These are phyloP conservation scores for Xiphophorus maculatus DNA, from an alignment of 2,113 vertebrate species.

Conservation along the genomic window DNA sequence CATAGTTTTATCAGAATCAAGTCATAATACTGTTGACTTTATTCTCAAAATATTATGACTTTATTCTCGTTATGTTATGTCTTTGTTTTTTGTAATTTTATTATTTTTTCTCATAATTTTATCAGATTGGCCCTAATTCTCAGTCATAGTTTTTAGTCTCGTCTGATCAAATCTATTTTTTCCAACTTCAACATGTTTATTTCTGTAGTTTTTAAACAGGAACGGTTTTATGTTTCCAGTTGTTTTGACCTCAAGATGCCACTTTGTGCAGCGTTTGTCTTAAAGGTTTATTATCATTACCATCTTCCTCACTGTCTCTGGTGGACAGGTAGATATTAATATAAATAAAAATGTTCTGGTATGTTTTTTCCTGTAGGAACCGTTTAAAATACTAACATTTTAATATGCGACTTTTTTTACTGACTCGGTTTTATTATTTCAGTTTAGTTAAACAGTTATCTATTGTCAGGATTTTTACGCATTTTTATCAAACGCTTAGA, in stretches of 20 bases:
- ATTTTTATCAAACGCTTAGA: neutral
- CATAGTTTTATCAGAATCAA: too few species aligned
- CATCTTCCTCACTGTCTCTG: neutral
- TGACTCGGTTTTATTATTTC: neutral
- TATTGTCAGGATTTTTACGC: neutral
- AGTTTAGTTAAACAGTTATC: neutral
- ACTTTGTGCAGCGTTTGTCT: neutral
- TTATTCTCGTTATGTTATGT: too few species aligned
- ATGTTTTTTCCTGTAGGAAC: too few species aligned
- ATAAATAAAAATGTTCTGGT: too few species aligned
- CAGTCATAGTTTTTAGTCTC: too few species aligned
- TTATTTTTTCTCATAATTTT: too few species aligned
- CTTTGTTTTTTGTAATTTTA: too few species aligned
- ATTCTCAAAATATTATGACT: too few species aligned
- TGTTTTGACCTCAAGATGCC: neutral
- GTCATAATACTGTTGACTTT: too few species aligned
- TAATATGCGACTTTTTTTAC: too few species aligned
- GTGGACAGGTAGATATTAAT: neutral
- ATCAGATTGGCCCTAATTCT: too few species aligned
- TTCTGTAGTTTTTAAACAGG: neutral
- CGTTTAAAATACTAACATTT: too few species aligned
- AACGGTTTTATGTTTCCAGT: neutral
- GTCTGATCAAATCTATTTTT: neutral
- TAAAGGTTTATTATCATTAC: neutral
- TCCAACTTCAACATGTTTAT: neutral